A percentile compares a stretch with the other conserved stretches of the same genome.
phyloP scores from a whole-genome alignment of 1,140 invertebrate genomes.

The Psilanteris sp. region DNA sequence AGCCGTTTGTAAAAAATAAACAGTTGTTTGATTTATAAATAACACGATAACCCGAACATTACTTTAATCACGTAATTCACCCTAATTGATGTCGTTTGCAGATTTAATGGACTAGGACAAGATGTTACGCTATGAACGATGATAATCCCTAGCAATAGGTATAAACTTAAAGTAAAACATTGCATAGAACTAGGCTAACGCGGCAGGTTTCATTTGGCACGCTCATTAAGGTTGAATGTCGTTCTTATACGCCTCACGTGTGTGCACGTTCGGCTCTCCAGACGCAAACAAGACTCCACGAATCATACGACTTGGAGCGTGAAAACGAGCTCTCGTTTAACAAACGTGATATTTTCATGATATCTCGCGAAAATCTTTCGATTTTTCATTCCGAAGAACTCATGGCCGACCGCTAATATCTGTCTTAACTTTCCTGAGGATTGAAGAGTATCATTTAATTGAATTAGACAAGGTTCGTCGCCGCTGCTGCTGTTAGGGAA shows the following conservation, averaged over 20 bases:
- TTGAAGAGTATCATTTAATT: conserved; percentile 27
- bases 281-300: conserved; percentile 12
- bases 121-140: conserved; percentile 47
- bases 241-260: conserved; percentile 40
- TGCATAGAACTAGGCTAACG: conserved; percentile 49
- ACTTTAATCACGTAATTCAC: conserved; percentile 31
- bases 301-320: conserved; percentile 5
- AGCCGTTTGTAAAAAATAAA: conserved; percentile 16
- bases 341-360: conserved; percentile 10
- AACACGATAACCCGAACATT: conserved; percentile 3
- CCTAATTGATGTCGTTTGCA: conserved; percentile 39
- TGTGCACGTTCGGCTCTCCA: conserved; percentile 10
- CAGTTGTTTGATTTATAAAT: conserved; percentile 11
- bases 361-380: too few relatives aligned
- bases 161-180: conserved; percentile 30
- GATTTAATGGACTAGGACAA: conserved; percentile 36
- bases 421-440: too few relatives aligned
- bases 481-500: conserved; percentile 3
- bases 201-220: conserved; percentile 44
- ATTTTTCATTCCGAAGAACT: too few relatives aligned
- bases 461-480: conserved; percentile 18
- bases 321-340: conserved; percentile 10
- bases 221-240: conserved; percentile 52
- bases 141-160: conserved; percentile 33
- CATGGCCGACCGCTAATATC: too few relatives aligned